Conservation (phyloP, 2,113 vertebrate species). For the Laterallus jamaicensis region DNA sequence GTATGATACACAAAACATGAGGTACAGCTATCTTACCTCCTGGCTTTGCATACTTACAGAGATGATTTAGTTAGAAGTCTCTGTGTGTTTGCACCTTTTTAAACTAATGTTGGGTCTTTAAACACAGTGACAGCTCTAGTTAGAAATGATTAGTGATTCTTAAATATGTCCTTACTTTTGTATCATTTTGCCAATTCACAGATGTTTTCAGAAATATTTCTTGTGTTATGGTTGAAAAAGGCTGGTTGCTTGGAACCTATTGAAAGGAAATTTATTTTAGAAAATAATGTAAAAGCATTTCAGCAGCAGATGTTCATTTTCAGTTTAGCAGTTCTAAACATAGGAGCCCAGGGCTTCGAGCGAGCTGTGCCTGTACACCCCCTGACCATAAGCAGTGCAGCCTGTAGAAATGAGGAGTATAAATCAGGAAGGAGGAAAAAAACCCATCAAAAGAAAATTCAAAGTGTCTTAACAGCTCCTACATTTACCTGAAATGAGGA, state of each 20-base stretch:
- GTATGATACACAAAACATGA: background rate
- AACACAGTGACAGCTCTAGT: background rate
- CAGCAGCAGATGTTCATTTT: slow-evolving; percentile 9
- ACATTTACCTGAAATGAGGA: background rate
- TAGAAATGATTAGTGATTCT: background rate
- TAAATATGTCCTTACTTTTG: background rate
- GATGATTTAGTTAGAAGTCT: background rate
- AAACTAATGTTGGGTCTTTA: background rate
- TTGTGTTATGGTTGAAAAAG: background rate
- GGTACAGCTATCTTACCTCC: background rate
- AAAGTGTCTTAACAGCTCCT: background rate
- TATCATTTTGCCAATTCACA: background rate
- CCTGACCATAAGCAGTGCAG: background rate
- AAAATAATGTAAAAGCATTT: background rate
- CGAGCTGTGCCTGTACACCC: background rate
- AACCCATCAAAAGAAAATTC: background rate
- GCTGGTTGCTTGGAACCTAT: background rate
- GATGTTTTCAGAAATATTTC: background rate
- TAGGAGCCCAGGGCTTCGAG: background rate
- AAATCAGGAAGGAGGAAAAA: background rate
- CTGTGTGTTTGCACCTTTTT: background rate
- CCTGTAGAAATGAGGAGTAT: background rate
- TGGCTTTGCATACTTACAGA: background rate
- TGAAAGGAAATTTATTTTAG: background rate
- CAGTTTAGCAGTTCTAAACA: background rate